phyloP scores from a whole-genome alignment of 2,797 vertebrate species.

The Hirundo rustica region DNA sequence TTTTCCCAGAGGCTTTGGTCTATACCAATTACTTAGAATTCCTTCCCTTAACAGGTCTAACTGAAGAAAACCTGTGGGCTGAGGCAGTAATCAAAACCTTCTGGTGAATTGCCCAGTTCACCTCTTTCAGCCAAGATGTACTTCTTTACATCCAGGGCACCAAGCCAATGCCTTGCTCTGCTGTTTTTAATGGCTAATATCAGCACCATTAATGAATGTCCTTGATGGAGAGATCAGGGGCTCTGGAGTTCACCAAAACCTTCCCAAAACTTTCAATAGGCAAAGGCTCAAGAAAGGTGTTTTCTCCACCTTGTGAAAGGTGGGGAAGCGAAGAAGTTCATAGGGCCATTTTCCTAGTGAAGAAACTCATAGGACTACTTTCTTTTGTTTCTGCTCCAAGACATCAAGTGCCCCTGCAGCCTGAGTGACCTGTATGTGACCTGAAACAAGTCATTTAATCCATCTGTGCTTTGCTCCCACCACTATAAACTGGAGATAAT shows the following conservation, averaged over 20 bases:
- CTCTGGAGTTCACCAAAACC: neutral
- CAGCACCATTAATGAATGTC: neutral
- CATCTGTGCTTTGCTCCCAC: constrained; percentile 13
- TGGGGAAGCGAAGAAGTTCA: neutral
- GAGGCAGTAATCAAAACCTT: neutral
- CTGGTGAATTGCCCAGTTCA: neutral
- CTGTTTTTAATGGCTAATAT: neutral
- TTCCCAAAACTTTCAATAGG: neutral
- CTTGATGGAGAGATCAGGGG: neutral
- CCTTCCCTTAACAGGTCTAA: neutral
- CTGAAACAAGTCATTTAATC: constrained; percentile 44
- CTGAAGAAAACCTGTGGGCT: neutral
- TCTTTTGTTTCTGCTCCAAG: neutral
- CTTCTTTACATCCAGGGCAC: neutral
- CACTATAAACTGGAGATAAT: constrained; percentile 54
- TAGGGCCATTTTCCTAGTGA: neutral
- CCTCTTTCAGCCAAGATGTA: neutral
- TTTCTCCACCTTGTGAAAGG: neutral
- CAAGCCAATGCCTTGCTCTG: neutral
- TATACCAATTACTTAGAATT: neutral
- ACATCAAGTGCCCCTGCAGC: neutral
- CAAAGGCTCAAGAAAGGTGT: neutral
- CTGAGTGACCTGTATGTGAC: constrained; percentile 16
- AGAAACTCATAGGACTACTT: neutral
- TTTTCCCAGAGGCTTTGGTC: neutral